These are phyloP conservation scores for Menidia beryllina DNA, from an alignment of 2,113 vertebrate species.

Conservation along the genomic window DNA sequence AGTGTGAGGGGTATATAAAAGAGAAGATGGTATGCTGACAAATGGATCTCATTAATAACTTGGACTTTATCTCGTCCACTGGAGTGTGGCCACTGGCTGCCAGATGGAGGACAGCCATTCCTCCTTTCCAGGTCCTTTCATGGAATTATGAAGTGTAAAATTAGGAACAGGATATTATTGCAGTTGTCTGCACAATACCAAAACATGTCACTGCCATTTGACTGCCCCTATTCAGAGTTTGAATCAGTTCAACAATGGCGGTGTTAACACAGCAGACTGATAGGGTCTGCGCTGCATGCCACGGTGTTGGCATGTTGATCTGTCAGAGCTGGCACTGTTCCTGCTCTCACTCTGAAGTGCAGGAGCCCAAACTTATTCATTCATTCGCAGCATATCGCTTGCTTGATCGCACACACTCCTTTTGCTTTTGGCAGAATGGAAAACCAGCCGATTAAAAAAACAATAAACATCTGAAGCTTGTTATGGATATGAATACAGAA, in stretches of 20 bases:
- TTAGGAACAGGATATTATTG: conserved; percentile 81
- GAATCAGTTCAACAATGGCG: conserved; percentile 57
- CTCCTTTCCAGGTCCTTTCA: conserved; percentile 61
- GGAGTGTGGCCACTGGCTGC: conserved; percentile 44
- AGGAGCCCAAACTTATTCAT: conserved; percentile 21
- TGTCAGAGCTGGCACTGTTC: conserved; percentile 47
- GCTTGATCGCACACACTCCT: neutral
- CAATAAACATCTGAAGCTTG: neutral
- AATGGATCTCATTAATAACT: conserved; percentile 79
- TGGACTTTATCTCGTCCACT: conserved; percentile 63
- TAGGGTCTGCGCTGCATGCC: conserved; percentile 46
- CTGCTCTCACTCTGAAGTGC: conserved; percentile 29
- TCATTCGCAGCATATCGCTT: neutral
- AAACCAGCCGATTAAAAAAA: neutral
- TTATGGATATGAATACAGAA: no score
- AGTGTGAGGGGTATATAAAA: conserved; percentile 42
- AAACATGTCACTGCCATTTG: conserved; percentile 70
- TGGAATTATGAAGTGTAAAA: conserved; percentile 79
- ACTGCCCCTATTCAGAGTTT: conserved; percentile 66
- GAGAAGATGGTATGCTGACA: conserved; percentile 66
- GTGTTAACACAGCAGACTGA: conserved; percentile 68
- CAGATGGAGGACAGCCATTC: conserved; percentile 66
- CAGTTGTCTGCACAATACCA: conserved; percentile 74
- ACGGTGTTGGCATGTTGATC: conserved; percentile 43
- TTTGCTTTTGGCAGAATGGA: neutral